These are phyloP conservation scores for Enteromius treurensis DNA, from an alignment of 2,797 vertebrate genomes.

Conservation along the genomic window DNA sequence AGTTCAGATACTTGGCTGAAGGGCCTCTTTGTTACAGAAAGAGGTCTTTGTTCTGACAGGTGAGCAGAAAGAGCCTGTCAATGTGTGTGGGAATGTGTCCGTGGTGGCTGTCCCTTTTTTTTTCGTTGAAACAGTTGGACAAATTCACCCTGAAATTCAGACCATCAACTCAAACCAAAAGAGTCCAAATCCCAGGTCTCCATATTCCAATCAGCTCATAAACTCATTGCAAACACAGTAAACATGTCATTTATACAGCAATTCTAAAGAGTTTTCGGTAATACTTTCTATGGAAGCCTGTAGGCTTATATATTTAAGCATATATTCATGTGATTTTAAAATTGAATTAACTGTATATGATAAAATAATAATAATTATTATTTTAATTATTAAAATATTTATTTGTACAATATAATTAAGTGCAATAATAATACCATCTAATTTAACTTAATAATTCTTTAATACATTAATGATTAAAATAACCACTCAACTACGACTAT, in stretches of 20 bases:
- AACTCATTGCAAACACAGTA: neutral
- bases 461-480: neutral
- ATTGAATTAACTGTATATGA: neutral
- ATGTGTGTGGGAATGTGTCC: neutral
- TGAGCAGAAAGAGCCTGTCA: neutral
- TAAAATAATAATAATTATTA: neutral
- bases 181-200: neutral
- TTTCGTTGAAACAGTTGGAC: constrained; percentile 4
- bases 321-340: neutral
- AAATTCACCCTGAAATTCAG: neutral
- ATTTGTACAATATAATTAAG: neutral
- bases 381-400: neutral
- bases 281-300: neutral
- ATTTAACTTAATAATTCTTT: neutral
- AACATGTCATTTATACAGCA: neutral
- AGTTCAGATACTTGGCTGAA: neutral
- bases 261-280: too few relatives aligned
- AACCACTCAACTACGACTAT: neutral
- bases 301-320: too few relatives aligned
- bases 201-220: neutral
- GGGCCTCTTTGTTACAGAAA: neutral
- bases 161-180: neutral
- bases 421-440: neutral
- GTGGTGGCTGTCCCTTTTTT: neutral
- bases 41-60: constrained; percentile 9